Evolutionary conservation across 2,113 vertebrate species (phyloP), one percentile per base, ranked within the genome.

Genomic region (Boulengeromyrus knoepffleri): DNA sequence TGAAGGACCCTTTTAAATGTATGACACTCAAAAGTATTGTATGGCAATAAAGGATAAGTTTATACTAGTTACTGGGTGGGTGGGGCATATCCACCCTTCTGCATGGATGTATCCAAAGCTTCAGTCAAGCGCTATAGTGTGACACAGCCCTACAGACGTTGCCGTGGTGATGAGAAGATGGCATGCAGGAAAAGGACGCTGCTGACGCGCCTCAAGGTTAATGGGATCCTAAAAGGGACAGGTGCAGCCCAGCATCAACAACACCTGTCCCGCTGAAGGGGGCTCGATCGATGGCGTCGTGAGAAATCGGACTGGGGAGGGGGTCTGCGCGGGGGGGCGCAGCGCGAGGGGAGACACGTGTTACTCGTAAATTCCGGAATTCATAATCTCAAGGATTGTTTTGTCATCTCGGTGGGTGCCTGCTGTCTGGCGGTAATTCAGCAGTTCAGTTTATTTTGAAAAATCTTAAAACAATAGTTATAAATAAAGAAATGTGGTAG

Each of bases 131-230:
- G 27, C 17, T 53, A 50, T 13, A 5, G n/a, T n/a, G 49, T 47
- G 46, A 46, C 19, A 24, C 83, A 2, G 45, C 83, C 46, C 85
- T 52, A 15, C 50, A 52, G 50, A 5, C n/a, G 50, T 31, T 56
- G n/a, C 24, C 85, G 9, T 36, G 24, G 46, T 39, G 85, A 50
- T 47, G 45, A 39, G 49, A 31, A 17, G 85, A 85, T 8, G 42
- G 45, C 45, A 1, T 36, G 42, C 39, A 3, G 21, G 45, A 21
- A n/a, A 42, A 85, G 83, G 83, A 85, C 83, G 27, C 80, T 80
- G 83, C 84, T 53, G 46, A 90, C 85, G 42, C 46, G 70, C 58
- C 84, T 90, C 58, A 91, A 90, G 89, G 80, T 88, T 91, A 89
- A 92, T 89, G 83, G 46, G 31, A 90, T 88, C 74, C 87, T 88